Evolutionary conservation across 23 tunicate species (phyloP).

Genomic region (Diplosoma virens): DNA sequence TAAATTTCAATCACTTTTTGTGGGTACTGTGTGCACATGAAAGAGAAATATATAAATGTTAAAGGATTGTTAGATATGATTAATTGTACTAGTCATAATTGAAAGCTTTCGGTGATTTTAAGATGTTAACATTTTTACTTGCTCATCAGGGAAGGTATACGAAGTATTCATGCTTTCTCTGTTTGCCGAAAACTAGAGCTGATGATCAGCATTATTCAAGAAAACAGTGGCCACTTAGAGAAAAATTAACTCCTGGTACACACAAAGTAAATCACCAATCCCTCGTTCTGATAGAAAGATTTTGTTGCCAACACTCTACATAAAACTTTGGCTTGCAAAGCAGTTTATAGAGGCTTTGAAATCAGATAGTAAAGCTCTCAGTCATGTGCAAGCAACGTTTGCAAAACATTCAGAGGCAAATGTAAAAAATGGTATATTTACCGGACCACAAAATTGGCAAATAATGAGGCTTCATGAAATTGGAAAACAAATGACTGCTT

Average conservation of each 20-base stretch:
- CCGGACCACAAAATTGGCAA: not conserved
- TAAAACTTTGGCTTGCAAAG: constrained; percentile 16
- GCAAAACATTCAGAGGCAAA: not conserved
- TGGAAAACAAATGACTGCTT: constrained; percentile 20
- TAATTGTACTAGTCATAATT: constrained; percentile 3
- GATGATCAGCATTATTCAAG: too few species aligned
- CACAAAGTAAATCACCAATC: constrained; percentile 9
- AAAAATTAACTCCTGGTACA: constrained; percentile 27
- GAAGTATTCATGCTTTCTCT: constrained; percentile 1
- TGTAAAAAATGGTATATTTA: not conserved
- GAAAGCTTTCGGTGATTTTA: constrained; percentile 18
- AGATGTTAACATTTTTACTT: constrained; percentile 14
- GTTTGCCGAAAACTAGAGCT: too few species aligned
- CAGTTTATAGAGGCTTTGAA: constrained; percentile 18
- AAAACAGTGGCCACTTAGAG: constrained; percentile 30
- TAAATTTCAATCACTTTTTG: not conserved
- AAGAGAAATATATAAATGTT: constrained; percentile 16
- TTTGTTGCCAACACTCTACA: constrained; percentile 20
- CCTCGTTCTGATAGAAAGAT: too few species aligned
- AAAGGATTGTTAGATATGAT: constrained; percentile 19
- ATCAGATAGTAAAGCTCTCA: constrained; percentile 22
- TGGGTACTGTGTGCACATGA: constrained; percentile 23
- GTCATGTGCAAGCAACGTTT: constrained; percentile 22
- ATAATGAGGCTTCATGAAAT: too few species aligned
- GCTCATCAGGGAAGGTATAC: constrained; percentile 1